Base-by-base conservation (phyloP, 2,797 vertebrate genomes). In the Centropyge bicolor region DNA sequence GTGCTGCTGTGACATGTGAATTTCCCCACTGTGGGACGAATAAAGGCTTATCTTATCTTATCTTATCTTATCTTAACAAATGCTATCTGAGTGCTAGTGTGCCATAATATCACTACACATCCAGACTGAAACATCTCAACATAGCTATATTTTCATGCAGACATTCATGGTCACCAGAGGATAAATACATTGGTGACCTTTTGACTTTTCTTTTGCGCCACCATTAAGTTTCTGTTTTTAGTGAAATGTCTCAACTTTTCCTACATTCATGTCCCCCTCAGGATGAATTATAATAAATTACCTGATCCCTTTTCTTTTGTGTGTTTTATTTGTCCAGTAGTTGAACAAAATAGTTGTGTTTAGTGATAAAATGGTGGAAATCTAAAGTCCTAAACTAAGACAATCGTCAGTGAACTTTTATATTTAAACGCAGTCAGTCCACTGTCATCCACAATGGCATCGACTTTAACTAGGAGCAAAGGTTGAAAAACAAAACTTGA, bases 401-500 rank as follows among this genome's bases (percentile, higher is more conserved):
- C 12, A 10, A 43, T 12, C 11, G 4, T 43, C 12, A 11, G n/a
- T 43, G 14, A 55, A 41, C 1, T 27, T 40, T 51, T 41, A 27
- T 27, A 20, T 59, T 31, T 38, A 38, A 51, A 40, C 20, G 0
- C 12, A n/a, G 27, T 31, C 12, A n/a, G 27, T 31, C 27, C 27
- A 31, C 27, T 31, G 6, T 31, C 24, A 19, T 9, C 27, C 9
- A n/a, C 31, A 1, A 65, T 1, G 0, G 1, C 2, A 1, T n/a
- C 2, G 17, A 4, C 43, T 36, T 11, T 1, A 22, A 16, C 6
- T 3, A 8, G 2, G 31, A 22, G 59, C 75, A 62, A 67, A 70
- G 51, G 40, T 61, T 48, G 8, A 31, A 66, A 72, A 76, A 79
- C 41, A 70, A 64, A 56, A 48, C 6, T 24, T 24, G 24, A 36